A percentile compares a stretch with the other conserved stretches of the same genome.
Evolutionary conservation across 2,888 invertebrate species (phyloP).

Genomic region (Endotricha flammealis): DNA sequence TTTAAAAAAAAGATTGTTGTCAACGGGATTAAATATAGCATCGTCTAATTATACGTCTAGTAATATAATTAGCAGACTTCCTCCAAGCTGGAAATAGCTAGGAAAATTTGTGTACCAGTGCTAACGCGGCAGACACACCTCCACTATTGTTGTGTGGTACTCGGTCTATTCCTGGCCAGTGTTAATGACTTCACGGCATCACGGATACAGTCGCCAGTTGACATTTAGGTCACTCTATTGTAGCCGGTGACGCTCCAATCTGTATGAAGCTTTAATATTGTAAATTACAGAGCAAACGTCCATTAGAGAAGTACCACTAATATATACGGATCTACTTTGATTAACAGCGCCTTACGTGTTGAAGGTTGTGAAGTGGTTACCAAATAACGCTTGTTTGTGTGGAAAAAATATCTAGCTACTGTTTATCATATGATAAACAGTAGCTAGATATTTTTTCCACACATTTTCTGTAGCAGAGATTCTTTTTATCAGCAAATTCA

Average conservation of each 20-base stretch:
- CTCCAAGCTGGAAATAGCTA: conserved; percentile 38
- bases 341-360: not conserved
- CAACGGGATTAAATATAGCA: conserved; percentile 7
- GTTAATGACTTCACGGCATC: conserved; percentile 63
- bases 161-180: conserved; percentile 52
- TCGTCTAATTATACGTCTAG: conserved; percentile 4
- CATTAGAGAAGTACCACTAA: not conserved
- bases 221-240: conserved; percentile 63
- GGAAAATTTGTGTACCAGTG: conserved; percentile 22
- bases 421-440: no score
- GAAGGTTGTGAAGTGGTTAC: conserved; percentile 9
- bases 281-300: not conserved
- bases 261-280: not conserved
- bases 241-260: conserved; percentile 30
- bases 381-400: no score
- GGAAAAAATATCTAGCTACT: no score
- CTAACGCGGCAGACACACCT: conserved; percentile 33
- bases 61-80: conserved; percentile 32
- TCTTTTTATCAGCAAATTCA: no score
- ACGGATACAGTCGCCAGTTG: conserved; percentile 40
- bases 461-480: no score
- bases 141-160: conserved; percentile 24
- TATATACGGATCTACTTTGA: not conserved
- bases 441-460: no score
- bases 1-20: no score